Percentiles rank a stretch among this genome's conserved stretches.
These are phyloP conservation scores for Lasioglossum oenotherae DNA, from an alignment of 2,888 invertebrate species.

Conservation along the genomic window DNA sequence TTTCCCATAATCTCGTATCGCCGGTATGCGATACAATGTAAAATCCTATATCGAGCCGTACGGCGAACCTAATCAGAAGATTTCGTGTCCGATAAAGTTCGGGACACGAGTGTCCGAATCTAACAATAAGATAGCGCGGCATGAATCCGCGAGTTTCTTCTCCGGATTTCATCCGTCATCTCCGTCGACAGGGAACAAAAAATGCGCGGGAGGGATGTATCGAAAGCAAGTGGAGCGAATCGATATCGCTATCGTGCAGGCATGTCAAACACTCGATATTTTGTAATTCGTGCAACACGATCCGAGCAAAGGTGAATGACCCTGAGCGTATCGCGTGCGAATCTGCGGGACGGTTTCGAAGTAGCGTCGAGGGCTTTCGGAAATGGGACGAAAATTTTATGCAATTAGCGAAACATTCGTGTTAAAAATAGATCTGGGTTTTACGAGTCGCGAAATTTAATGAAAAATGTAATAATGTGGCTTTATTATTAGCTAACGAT, in stretches of 20 bases:
- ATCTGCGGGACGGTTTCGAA: background rate
- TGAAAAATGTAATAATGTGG: too few species aligned
- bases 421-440: too few species aligned
- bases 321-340: background rate
- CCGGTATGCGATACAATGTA: background rate
- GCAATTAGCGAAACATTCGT: background rate
- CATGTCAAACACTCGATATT: slow-evolving; percentile 14
- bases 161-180: background rate
- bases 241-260: slow-evolving; percentile 11
- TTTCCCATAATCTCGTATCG: background rate
- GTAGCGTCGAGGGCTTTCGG: background rate
- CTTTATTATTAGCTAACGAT: too few species aligned
- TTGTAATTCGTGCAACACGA: slow-evolving; percentile 19
- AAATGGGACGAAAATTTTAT: background rate
- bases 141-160: background rate
- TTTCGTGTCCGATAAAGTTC: slow-evolving; percentile 51
- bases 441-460: too few species aligned
- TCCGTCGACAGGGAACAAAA: background rate
- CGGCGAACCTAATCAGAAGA: slow-evolving; percentile 48
- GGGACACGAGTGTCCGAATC: slow-evolving; percentile 42
- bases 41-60: background rate
- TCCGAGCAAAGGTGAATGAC: background rate
- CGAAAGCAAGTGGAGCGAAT: slow-evolving; percentile 8
- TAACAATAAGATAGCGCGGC: slow-evolving; percentile 50
- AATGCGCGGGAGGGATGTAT: background rate